Conservation (phyloP, 2,113 vertebrate genomes). For the Catagonus wagneri region DNA sequence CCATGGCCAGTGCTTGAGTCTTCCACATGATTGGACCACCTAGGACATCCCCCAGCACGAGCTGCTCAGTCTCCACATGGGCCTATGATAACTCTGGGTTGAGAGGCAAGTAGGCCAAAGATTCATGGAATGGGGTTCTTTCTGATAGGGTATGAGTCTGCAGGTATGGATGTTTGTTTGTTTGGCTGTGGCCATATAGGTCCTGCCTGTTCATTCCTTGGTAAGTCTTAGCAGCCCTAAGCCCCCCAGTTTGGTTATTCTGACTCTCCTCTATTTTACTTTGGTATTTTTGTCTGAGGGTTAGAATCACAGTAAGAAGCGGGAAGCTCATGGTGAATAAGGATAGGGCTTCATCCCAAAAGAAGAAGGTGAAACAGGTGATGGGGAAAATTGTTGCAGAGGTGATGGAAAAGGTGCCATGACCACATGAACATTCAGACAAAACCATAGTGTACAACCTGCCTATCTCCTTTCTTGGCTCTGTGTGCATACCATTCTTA, state of each 20-base stretch:
- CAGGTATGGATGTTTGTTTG: background rate
- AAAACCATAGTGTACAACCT: background rate
- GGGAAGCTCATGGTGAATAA: background rate
- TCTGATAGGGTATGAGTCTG: too few relatives aligned
- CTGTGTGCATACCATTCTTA: background rate
- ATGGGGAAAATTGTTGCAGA: background rate
- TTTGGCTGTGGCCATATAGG: background rate
- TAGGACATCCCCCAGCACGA: background rate
- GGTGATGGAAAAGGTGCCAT: background rate
- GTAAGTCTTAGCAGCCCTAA: background rate
- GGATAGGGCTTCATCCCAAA: constrained; percentile 4
- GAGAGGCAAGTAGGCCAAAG: background rate
- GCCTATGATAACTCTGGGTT: background rate
- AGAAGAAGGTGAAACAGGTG: background rate
- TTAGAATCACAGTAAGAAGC: background rate
- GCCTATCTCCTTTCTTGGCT: background rate
- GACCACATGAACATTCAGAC: background rate
- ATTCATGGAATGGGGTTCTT: background rate
- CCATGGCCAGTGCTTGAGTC: background rate
- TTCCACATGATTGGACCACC: background rate
- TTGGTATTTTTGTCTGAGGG: background rate
- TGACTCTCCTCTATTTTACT: background rate
- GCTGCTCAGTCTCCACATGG: background rate
- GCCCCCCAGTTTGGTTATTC: background rate
- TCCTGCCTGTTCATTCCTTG: background rate